A percentile compares a stretch with the other conserved stretches of the same genome.
Evolutionary conservation across 2,888 invertebrate species (phyloP).

Genomic region (Girardia tigrina): DNA sequence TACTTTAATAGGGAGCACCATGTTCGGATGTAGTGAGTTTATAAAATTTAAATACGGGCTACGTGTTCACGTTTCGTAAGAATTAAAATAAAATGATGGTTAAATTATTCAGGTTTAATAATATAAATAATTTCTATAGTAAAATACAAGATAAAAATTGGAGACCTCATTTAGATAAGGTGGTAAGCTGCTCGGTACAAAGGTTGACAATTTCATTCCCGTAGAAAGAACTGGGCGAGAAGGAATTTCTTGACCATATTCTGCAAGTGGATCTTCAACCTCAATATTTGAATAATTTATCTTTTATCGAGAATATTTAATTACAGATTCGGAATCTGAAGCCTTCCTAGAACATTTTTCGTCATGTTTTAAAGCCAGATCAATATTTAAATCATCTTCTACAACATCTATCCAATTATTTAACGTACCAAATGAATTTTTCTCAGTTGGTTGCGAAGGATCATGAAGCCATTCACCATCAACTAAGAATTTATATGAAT

Average conservation of each 20-base stretch:
- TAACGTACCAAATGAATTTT: slow-evolving; percentile 28
- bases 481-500: not conserved
- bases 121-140: too few relatives aligned
- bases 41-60: too few relatives aligned
- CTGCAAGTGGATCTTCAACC: not conserved
- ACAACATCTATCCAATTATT: slow-evolving; percentile 73
- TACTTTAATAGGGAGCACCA: too few relatives aligned
- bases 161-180: not conserved
- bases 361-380: slow-evolving; percentile 63
- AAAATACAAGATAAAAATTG: too few relatives aligned
- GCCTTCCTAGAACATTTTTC: not conserved
- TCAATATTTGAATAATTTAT: not conserved
- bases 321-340: not conserved
- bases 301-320: not conserved
- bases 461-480: slow-evolving; percentile 14
- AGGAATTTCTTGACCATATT: not conserved
- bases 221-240: not conserved
- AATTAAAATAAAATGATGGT: too few relatives aligned
- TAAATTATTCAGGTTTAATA: too few relatives aligned
- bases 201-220: not conserved
- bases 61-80: too few relatives aligned
- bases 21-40: too few relatives aligned
- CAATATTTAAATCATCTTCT: slow-evolving; percentile 82
- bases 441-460: slow-evolving; percentile 25
- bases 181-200: not conserved